Evolutionary conservation across 2,113 vertebrate genomes (phyloP).

Genomic region (Excalfactoria chinensis): DNA sequence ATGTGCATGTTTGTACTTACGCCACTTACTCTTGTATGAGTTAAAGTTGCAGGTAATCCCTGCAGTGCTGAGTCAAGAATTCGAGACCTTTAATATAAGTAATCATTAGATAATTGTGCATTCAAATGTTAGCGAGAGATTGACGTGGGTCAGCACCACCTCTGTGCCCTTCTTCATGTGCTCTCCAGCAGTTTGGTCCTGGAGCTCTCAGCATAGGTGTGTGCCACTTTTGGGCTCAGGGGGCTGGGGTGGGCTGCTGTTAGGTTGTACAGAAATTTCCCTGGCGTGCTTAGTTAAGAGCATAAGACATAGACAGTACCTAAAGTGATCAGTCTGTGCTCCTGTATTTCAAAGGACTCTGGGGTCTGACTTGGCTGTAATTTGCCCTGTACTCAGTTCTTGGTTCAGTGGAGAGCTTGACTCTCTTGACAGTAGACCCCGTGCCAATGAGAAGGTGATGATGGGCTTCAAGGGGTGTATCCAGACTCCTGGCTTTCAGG

Average conservation of each 20-base stretch:
- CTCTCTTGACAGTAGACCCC: background rate
- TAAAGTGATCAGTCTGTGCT: background rate
- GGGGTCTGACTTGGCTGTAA: background rate
- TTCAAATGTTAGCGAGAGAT: background rate
- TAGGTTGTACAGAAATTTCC: background rate
- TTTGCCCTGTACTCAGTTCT: background rate
- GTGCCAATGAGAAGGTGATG: background rate
- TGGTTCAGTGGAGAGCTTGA: background rate
- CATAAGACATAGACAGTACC: background rate
- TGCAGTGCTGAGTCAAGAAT: background rate
- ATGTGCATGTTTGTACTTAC: background rate
- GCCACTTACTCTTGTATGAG: background rate
- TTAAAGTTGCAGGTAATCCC: background rate
- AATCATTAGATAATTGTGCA: background rate
- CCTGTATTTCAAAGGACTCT: background rate
- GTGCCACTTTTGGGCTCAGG: background rate
- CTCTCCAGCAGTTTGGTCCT: background rate
- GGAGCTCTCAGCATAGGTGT: background rate
- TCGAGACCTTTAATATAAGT: background rate
- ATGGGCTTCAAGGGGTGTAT: background rate
- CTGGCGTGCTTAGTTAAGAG: background rate
- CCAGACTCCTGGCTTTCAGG: background rate
- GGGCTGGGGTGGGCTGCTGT: background rate
- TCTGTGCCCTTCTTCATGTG: no score
- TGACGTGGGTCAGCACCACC: background rate